Percentiles rank a stretch among this genome's conserved stretches.
phyloP scores from a whole-genome alignment of 2,113 vertebrate genomes.

The Monarcha castaneiventris region DNA sequence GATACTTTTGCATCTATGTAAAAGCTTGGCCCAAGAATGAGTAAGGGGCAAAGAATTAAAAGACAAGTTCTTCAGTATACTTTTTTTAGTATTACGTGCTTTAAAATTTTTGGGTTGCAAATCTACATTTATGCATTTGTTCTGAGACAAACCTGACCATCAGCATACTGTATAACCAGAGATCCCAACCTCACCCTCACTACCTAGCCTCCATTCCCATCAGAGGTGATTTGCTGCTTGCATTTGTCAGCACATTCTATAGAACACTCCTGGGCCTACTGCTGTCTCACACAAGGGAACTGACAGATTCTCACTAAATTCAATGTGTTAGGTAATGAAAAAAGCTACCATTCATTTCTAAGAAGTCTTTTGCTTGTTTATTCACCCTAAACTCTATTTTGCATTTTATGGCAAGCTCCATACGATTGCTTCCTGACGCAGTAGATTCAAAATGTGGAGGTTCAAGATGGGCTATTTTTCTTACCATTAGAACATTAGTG shows the following conservation, averaged over 20 bases:
- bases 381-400: not conserved
- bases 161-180: not conserved
- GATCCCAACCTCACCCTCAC: not conserved
- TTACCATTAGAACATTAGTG: not conserved
- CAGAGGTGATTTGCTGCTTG: not conserved
- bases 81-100: not conserved
- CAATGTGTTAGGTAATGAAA: not conserved
- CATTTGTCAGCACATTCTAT: fast-evolving
- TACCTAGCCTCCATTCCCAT: not conserved
- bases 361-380: not conserved
- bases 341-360: not conserved
- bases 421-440: not conserved
- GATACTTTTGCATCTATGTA: not conserved
- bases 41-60: not conserved
- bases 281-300: not conserved
- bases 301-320: not conserved
- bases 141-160: not conserved
- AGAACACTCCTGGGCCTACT: not conserved
- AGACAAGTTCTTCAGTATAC: not conserved
- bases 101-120: not conserved
- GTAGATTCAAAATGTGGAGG: not conserved
- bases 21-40: not conserved
- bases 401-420: not conserved
- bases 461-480: not conserved
- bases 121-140: not conserved